Percentiles rank a stretch among this genome's conserved stretches.
Conservation (phyloP, 1,140 invertebrate species). For the Elysia chlorotica region DNA sequence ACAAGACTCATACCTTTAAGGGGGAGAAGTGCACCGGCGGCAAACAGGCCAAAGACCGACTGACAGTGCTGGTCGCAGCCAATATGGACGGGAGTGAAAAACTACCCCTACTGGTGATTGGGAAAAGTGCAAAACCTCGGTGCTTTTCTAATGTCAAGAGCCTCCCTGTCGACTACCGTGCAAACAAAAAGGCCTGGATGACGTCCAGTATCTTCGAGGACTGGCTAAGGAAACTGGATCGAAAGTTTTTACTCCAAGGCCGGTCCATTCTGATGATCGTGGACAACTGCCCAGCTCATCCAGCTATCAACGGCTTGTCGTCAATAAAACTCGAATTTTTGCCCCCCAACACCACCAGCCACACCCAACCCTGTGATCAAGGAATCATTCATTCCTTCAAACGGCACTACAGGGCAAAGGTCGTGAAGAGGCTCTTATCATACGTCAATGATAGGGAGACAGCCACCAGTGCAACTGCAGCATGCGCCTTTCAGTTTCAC, state of each 20-base stretch:
- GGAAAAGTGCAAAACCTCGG: slow-evolving; percentile 29
- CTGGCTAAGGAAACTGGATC: slow-evolving; percentile 36
- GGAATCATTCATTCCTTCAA: slow-evolving; percentile 32
- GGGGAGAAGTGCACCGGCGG: slow-evolving; percentile 20
- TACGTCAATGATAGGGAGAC: background rate
- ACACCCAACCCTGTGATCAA: slow-evolving; percentile 28
- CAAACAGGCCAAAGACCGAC: slow-evolving; percentile 30
- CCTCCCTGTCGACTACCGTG: slow-evolving; percentile 23
- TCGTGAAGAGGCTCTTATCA: background rate
- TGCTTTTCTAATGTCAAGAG: slow-evolving; percentile 31
- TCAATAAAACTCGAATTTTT: slow-evolving; percentile 59
- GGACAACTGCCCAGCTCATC: slow-evolving; percentile 40
- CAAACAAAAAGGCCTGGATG: slow-evolving; percentile 64
- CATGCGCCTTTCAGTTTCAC: no score
- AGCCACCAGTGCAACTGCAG: background rate
- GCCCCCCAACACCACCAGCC: slow-evolving; percentile 43
- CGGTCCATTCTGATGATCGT: slow-evolving; percentile 34
- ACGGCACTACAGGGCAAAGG: slow-evolving; percentile 10
- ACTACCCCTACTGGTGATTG: slow-evolving; percentile 32
- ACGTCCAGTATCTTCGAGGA: slow-evolving; percentile 52
- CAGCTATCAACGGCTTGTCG: slow-evolving; percentile 26
- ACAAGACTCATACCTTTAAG: slow-evolving; percentile 30
- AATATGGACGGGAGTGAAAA: slow-evolving; percentile 32
- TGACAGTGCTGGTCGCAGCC: slow-evolving; percentile 31
- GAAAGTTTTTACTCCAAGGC: slow-evolving; percentile 28